Evolutionary conservation across 2,113 vertebrate species (phyloP).

Genomic region (Aleadryas rufinucha): DNA sequence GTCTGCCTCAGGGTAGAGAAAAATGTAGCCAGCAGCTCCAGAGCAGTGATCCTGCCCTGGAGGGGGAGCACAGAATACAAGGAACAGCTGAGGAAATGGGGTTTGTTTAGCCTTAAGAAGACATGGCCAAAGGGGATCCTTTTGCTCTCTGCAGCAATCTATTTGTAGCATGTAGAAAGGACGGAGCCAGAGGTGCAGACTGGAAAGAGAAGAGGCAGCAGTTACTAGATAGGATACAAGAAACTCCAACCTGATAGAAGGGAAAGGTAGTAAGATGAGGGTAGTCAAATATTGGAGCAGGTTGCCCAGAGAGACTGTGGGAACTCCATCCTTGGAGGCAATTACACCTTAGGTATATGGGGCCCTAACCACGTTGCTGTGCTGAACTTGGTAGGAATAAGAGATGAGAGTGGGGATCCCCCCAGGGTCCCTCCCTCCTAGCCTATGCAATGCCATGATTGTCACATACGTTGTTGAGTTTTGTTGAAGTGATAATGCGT

Average conservation of each 20-base stretch:
- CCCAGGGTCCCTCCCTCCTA: not conserved
- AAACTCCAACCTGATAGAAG: not conserved
- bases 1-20: not conserved
- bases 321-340: not conserved
- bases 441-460: not conserved
- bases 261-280: not conserved
- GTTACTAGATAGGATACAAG: not conserved
- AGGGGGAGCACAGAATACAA: not conserved
- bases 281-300: not conserved
- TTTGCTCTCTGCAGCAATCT: not conserved
- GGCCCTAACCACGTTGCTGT: not conserved
- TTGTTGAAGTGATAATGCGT: not conserved
- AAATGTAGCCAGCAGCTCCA: not conserved
- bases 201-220: not conserved
- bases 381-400: not conserved
- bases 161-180: not conserved
- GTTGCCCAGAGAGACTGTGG: not conserved
- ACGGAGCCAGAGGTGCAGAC: not conserved
- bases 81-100: not conserved
- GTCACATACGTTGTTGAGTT: not conserved
- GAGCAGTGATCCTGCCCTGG: not conserved
- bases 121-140: rapidly evolving
- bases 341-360: not conserved
- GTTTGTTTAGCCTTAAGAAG: not conserved
- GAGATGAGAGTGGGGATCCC: not conserved